Evolutionary conservation across 2,888 invertebrate genomes (phyloP).

Genomic region (Lapara coniferarum): DNA sequence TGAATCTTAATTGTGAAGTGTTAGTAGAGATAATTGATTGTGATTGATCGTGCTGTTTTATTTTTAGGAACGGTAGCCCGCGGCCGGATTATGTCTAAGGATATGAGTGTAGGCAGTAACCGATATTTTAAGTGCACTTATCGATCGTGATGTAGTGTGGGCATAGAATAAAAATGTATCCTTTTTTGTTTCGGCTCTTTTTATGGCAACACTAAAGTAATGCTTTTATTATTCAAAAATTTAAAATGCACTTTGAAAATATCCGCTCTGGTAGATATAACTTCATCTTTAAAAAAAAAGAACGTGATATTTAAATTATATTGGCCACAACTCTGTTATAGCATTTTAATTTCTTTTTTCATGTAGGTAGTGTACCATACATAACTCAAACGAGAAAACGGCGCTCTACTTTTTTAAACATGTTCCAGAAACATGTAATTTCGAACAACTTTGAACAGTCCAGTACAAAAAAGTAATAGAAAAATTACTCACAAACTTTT

Average conservation of each 20-base stretch:
- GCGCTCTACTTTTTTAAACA: too few species aligned
- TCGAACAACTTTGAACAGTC: too few species aligned
- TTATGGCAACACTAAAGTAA: constrained; percentile 9
- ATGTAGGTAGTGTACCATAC: too few species aligned
- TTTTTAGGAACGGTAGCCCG: constrained; percentile 30
- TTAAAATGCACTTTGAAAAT: background rate
- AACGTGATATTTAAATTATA: too few species aligned
- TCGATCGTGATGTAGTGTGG: constrained; percentile 8
- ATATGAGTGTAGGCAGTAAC: constrained; percentile 21
- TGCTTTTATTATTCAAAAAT: background rate
- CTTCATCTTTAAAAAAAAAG: too few species aligned
- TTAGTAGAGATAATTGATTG: constrained; percentile 39
- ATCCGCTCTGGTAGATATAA: too few species aligned
- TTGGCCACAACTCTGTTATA: too few species aligned
- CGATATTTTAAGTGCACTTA: constrained; percentile 23
- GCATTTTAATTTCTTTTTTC: too few species aligned
- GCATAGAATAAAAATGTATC: background rate
- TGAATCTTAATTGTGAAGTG: constrained; percentile 35
- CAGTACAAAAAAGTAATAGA: too few species aligned
- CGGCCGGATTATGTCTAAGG: constrained; percentile 18
- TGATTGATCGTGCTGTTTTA: constrained; percentile 37
- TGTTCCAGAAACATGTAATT: too few species aligned
- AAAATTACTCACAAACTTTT: too few species aligned
- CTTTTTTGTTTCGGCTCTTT: background rate
- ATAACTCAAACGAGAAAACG: too few species aligned